Percentiles rank a stretch among this genome's conserved stretches.
Conservation (phyloP, 2,113 vertebrate genomes). For the Epinephelus moara region DNA sequence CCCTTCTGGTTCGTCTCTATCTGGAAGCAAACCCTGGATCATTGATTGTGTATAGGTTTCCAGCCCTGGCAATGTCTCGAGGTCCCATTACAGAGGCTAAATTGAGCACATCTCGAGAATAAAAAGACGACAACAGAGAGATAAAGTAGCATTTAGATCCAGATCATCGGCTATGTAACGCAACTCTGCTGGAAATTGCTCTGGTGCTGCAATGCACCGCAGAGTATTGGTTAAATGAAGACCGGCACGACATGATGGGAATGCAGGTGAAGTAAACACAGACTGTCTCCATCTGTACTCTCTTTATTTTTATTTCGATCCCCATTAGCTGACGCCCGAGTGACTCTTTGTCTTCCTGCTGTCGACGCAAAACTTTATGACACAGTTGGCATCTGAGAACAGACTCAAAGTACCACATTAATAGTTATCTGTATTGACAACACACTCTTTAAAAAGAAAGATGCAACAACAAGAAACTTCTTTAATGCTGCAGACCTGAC, state of each 20-base stretch:
- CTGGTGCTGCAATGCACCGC: constrained; percentile 24
- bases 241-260: constrained; percentile 62
- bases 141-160: constrained; percentile 52
- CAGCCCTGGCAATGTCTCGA: constrained; percentile 20
- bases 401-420: neutral
- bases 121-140: constrained; percentile 36
- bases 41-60: constrained; percentile 60
- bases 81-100: constrained; percentile 43
- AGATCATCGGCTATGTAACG: constrained; percentile 46
- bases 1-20: constrained; percentile 24
- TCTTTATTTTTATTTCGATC: constrained; percentile 27
- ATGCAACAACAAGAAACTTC: neutral
- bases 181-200: constrained; percentile 34
- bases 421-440: neutral
- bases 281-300: constrained; percentile 18
- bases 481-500: neutral
- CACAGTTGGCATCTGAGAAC: neutral
- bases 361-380: constrained; percentile 13
- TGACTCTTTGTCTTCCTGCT: constrained; percentile 22
- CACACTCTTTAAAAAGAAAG: neutral
- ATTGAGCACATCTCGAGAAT: constrained; percentile 44
- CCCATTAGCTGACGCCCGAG: constrained; percentile 28
- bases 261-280: constrained; percentile 44
- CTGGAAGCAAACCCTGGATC: constrained; percentile 21
- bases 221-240: constrained; percentile 53